Base-by-base conservation (phyloP, 2,113 vertebrate genomes). In the Colossoma macropomum region DNA sequence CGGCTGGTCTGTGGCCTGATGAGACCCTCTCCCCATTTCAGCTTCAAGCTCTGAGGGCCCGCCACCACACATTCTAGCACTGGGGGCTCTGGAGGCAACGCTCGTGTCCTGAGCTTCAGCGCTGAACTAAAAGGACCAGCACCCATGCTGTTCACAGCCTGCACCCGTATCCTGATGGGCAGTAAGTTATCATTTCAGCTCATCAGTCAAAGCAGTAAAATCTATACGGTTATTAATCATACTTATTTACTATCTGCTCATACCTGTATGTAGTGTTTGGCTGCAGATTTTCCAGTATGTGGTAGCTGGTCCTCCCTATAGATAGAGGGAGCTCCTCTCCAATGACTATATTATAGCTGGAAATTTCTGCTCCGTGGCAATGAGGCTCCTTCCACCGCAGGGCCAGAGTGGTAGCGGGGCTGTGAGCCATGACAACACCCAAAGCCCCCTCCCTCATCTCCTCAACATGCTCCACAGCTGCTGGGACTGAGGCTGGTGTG, bases 31-130 rank as follows among this genome's bases (percentile, higher is more conserved):
- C 94, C 94, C 95, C 95, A 96, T 80, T 95, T 96, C 1, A 96
- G 90, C 91, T 94, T 96, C 91, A 96, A 94, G 90, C 94, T 96
- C 89, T 96, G 95, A 87, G 94, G 93, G 86, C 93, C 93, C 83
- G 89, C 93, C 81, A 93, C 92, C 3, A 90, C 93, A 86, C 94
- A 96, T 86, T 94, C 93, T 71, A 96, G 92, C 10, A 88, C 91
- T 28, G 95, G 95, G 70, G 95, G 95, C 50, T 92, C 93, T 1
- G 94, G 95, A 89, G 94, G 95, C 85, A 95, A 90, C 78, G 94
- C 91, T 79, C 92, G 94, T 0, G 95, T 96, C 90, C 93, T 95
- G 87, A 90, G 89, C 92, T 94, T 95, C 84, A 95, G 93, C 84
- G 89, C 87, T 65, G 92, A 88, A 86, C 95, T 96, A 88, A 94